Evolutionary conservation across 2,113 vertebrate species (phyloP).

Genomic region (Aplodontia rufa): DNA sequence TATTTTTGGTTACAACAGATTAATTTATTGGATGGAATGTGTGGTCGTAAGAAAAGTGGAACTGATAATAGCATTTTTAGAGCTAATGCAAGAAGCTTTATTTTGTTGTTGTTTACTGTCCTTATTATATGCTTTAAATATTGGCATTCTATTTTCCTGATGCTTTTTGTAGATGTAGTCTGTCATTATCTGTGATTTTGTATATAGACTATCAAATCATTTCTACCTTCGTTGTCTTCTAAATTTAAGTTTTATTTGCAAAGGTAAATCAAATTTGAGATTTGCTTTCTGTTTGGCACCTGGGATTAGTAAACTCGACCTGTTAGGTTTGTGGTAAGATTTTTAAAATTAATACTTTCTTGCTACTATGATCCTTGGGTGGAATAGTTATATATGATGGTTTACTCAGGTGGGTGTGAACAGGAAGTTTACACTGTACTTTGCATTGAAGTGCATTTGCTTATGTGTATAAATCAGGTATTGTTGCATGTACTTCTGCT

Average conservation of each 20-base stretch:
- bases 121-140: not conserved
- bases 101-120: too few species aligned
- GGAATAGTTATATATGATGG: not conserved
- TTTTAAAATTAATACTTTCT: not conserved
- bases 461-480: not conserved
- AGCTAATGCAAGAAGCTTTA: too few species aligned
- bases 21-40: too few species aligned
- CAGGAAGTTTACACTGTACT: constrained; percentile 16
- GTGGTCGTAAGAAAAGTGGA: too few species aligned
- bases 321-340: constrained; percentile 4
- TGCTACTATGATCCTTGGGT: constrained; percentile 10
- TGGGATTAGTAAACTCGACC: constrained; percentile 39
- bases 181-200: constrained; percentile 4
- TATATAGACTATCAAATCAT: not conserved
- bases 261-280: constrained; percentile 23
- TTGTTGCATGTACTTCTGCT: not conserved
- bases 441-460: constrained; percentile 8
- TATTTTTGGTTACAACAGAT: too few species aligned
- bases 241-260: constrained; percentile 51
- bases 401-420: not conserved
- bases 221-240: not conserved
- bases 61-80: too few species aligned
- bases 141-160: constrained; percentile 10
- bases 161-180: not conserved
- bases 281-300: not conserved